Percentiles rank a stretch among this genome's conserved stretches.
Conservation (phyloP, 1,140 invertebrate species). For the Scaptomyza montana region DNA sequence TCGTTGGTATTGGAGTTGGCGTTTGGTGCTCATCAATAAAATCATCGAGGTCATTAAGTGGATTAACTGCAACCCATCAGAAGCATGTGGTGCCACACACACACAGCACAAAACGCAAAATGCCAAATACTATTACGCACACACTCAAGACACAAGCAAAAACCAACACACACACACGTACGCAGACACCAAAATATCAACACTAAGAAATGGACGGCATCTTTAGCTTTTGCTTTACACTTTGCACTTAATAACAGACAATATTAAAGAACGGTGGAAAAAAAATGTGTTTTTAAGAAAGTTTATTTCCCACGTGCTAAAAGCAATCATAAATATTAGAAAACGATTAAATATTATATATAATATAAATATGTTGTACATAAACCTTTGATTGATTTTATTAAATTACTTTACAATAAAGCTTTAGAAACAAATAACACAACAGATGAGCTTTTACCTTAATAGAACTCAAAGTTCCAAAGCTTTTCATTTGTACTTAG, state of each 20-base stretch:
- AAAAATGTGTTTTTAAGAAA: background rate
- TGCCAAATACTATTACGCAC: background rate
- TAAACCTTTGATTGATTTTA: too few relatives aligned
- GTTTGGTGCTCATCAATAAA: slow-evolving; percentile 82
- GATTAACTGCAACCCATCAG: slow-evolving; percentile 83
- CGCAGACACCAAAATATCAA: slow-evolving; percentile 10
- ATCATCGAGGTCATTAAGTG: slow-evolving; percentile 84
- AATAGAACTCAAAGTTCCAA: too few relatives aligned
- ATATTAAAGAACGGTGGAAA: slow-evolving; percentile 41
- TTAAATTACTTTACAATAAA: too few relatives aligned
- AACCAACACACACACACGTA: slow-evolving; percentile 4
- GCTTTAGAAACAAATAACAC: too few relatives aligned
- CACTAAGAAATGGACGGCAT: slow-evolving; percentile 55
- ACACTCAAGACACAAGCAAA: slow-evolving; percentile 20
- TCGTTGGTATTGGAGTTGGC: slow-evolving; percentile 39
- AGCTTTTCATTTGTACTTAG: too few relatives aligned
- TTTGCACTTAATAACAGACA: slow-evolving; percentile 77
- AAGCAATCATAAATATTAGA: too few relatives aligned
- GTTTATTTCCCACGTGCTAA: too few relatives aligned
- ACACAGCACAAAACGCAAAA: slow-evolving; percentile 20
- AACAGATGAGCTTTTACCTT: too few relatives aligned
- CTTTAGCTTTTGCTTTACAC: slow-evolving; percentile 64
- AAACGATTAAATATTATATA: too few relatives aligned
- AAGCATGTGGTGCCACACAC: slow-evolving; percentile 74
- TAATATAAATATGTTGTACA: too few relatives aligned